A percentile compares a stretch with the other conserved stretches of the same genome.
These are phyloP conservation scores for Pantherophis vulpinus DNA, from an alignment of 2,797 vertebrate genomes.

Conservation along the genomic window DNA sequence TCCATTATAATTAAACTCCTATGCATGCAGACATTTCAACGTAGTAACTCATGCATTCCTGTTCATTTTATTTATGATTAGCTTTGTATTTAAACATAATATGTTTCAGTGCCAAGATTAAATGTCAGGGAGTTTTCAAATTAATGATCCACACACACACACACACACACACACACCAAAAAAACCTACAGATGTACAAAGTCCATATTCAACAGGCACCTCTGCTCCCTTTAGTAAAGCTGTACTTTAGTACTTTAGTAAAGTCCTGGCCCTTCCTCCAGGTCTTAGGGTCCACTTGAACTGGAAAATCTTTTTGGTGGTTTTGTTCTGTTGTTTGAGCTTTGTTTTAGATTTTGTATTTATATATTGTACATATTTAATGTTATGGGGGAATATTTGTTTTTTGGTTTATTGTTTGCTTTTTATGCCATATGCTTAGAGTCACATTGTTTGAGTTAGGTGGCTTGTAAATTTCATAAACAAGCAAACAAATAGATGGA, in stretches of 20 bases:
- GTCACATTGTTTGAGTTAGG: not conserved
- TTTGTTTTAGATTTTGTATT: not conserved
- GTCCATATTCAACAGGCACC: not conserved
- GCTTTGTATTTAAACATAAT: slow-evolving; percentile 66
- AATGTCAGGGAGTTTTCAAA: slow-evolving; percentile 38
- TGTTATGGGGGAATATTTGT: not conserved
- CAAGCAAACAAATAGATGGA: not conserved
- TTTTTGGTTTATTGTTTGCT: not conserved
- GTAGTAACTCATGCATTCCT: slow-evolving; percentile 65
- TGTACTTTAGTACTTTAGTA: not conserved
- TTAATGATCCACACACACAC: not conserved
- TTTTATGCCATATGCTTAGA: not conserved
- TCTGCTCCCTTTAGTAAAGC: not conserved
- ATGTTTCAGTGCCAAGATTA: slow-evolving; percentile 48
- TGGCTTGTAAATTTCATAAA: not conserved
- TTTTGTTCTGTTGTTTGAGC: not conserved
- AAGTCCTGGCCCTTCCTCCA: not conserved
- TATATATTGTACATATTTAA: not conserved
- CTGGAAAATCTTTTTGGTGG: not conserved
- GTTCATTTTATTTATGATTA: slow-evolving; percentile 66
- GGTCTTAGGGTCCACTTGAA: not conserved
- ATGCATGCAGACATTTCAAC: slow-evolving; percentile 63
- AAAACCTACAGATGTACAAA: not conserved
- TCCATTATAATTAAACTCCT: slow-evolving; percentile 68
- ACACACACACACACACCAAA: not conserved